A percentile compares a stretch with the other conserved stretches of the same genome.
Conservation (phyloP, 2,113 vertebrate species). For the Thermophis baileyi region DNA sequence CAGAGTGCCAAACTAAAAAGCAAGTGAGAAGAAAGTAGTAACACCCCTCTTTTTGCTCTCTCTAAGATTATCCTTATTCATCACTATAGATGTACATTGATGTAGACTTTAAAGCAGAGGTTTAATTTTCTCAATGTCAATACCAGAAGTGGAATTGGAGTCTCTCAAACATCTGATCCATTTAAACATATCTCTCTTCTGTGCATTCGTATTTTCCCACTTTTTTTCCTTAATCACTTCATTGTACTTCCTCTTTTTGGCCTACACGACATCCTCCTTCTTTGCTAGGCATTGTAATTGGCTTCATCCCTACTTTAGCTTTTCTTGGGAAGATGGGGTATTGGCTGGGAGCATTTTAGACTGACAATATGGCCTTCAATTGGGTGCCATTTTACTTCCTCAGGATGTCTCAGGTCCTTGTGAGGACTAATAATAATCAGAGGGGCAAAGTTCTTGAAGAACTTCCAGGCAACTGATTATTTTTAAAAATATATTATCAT, state of each 20-base stretch:
- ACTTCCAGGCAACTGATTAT: neutral
- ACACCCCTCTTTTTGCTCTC: neutral
- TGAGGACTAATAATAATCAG: neutral
- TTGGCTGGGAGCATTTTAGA: neutral
- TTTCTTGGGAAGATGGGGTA: neutral
- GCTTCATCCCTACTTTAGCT: neutral
- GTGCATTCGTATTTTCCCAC: neutral
- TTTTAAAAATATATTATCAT: neutral
- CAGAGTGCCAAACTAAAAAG: constrained; percentile 62
- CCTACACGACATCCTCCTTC: neutral
- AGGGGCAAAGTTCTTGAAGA: neutral
- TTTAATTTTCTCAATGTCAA: neutral
- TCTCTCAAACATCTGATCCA: neutral
- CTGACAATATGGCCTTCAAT: neutral
- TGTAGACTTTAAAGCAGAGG: neutral
- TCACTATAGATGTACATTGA: neutral
- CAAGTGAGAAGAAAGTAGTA: fast-evolving
- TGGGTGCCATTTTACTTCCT: neutral
- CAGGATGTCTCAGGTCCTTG: neutral
- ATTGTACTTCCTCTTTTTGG: neutral
- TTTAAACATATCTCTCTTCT: neutral
- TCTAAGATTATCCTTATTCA: neutral
- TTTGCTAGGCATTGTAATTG: neutral
- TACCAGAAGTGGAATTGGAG: neutral
- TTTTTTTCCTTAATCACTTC: neutral